These are phyloP conservation scores for Frieseomelitta varia DNA, from an alignment of 1,140 invertebrate species.

Conservation along the genomic window DNA sequence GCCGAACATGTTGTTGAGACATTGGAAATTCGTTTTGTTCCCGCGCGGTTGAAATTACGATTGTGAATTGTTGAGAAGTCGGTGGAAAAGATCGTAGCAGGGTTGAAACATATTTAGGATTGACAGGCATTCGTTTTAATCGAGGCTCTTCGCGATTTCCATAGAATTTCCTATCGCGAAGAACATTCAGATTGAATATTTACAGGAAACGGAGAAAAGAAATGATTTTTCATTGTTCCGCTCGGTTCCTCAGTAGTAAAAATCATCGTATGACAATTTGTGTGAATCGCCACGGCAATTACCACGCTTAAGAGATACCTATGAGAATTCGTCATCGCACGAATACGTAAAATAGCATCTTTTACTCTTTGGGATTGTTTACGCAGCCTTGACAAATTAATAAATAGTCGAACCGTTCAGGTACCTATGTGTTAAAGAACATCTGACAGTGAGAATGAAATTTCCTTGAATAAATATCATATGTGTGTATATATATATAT, in stretches of 20 bases:
- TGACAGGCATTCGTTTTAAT: neutral
- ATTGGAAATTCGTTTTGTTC: too few relatives aligned
- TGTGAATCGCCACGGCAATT: neutral
- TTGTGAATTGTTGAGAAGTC: too few relatives aligned
- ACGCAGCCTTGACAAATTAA: conserved; percentile 53
- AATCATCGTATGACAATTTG: neutral
- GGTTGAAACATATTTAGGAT: neutral
- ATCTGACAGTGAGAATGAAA: conserved; percentile 53
- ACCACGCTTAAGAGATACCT: conserved; percentile 13
- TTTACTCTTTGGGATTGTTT: conserved; percentile 62
- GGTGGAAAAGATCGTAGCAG: too few relatives aligned
- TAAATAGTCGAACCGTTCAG: conserved; percentile 60
- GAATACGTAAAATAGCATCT: conserved; percentile 54
- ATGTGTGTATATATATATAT: neutral
- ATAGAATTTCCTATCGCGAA: neutral
- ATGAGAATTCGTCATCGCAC: neutral
- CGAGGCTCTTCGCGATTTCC: neutral
- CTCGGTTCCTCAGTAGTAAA: neutral
- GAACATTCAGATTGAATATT: neutral
- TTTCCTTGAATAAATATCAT: conserved; percentile 6
- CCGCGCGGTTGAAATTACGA: too few relatives aligned
- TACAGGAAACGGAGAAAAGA: neutral
- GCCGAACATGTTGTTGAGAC: too few relatives aligned
- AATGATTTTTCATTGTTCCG: neutral
- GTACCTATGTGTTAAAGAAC: conserved; percentile 55